Base-by-base conservation (phyloP, 2,888 invertebrate species). In the Tachina grossa region DNA sequence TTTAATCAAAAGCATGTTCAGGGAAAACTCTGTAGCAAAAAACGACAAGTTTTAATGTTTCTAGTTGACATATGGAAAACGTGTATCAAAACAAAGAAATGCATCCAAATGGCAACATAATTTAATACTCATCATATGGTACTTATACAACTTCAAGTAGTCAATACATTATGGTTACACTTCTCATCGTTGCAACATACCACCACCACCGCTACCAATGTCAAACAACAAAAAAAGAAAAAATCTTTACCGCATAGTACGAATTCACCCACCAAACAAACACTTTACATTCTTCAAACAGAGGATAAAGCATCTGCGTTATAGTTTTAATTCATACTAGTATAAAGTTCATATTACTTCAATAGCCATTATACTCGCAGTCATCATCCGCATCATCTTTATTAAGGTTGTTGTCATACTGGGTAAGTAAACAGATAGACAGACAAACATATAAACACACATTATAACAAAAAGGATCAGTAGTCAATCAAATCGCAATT, bases 401-500 rank as follows among this genome's bases (percentile, higher is more conserved):
- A 85, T 77, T 85, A 83, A 85, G 76, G 74, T 65, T 71, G 79
- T 84, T 80, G 85, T 87, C 84, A 84, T 80, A 51, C 79, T 81
- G 41, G 66, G 68, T 57, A 75, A 59, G 55, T 22, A 77, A 68
- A 61, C 53, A 71, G 65, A 77, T 53, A 85, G 47, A 63, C 74
- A 79, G 66, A 76, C n/a, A 47, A 31, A 63, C 19, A 69, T 14
- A 55, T 39, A 77, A 66, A 69, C 47, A 61, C 31, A 55, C 13
- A 80, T n/a, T 82, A 6, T 6, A 87, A 84, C 83, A 87, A 84
- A 84, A 63, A 83, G 85, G 84, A 87, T 86, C 86, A 90, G 90
- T 89, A 91, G 89, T 91, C 91, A 91, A 91, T 91, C 91, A 91
- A 91, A 91, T 87, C 89, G 89, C 91, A 90, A 91, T 91, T 91